phyloP scores from a whole-genome alignment of 2,797 vertebrate genomes.

The Pachyuromys duprasi region DNA sequence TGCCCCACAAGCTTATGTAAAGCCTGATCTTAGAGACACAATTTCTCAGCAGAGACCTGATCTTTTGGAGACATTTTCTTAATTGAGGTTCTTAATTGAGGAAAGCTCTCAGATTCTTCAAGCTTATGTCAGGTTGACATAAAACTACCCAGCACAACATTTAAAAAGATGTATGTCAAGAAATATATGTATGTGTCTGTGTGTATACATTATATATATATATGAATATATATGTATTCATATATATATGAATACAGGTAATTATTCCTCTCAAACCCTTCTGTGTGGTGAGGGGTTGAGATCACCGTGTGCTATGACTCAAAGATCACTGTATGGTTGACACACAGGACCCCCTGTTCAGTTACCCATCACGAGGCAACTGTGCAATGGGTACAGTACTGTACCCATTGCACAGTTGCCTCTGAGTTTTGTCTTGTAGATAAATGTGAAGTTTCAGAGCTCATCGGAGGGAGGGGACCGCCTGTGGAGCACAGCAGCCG shows the following conservation, averaged over 20 bases:
- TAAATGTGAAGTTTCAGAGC: not conserved
- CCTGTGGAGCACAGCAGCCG: not conserved
- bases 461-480: not conserved
- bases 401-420: not conserved
- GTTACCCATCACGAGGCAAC: too few relatives aligned
- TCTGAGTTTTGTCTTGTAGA: slow-evolving; percentile 18
- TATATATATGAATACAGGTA: not conserved
- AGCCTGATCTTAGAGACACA: not conserved
- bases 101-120: not conserved
- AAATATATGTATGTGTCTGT: too few relatives aligned
- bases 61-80: not conserved
- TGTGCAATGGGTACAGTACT: too few relatives aligned
- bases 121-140: not conserved
- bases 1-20: not conserved
- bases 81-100: not conserved
- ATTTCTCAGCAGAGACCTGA: too few relatives aligned
- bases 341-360: not conserved
- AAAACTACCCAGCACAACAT: not conserved
- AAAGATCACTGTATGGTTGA: not conserved
- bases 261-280: not conserved
- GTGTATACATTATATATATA: too few relatives aligned
- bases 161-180: not conserved
- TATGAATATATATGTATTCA: not conserved
- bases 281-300: not conserved
- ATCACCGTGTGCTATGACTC: slow-evolving; percentile 8